Base-by-base conservation (phyloP, 2,113 vertebrate genomes). In the Pipra filicauda region DNA sequence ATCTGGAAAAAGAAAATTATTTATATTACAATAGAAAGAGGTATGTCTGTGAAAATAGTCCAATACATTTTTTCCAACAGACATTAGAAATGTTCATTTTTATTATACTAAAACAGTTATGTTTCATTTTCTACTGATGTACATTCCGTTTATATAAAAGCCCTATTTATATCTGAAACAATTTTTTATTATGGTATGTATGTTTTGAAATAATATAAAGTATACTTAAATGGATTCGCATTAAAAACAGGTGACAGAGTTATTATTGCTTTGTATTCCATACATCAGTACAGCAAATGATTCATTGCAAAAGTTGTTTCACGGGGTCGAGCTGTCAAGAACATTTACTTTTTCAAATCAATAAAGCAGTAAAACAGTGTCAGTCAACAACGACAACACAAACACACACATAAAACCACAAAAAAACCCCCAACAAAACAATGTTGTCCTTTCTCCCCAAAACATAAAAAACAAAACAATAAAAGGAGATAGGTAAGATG, bases 1-100 rank as follows among this genome's bases (percentile, higher is more conserved):
- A 96, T 98, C 98, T 98, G 97, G 35, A 98, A 97, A 3, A 81
- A 94, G 33, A 97, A 89, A 91, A 87, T 59, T 37, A 61, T 80
- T 95, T 52, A 24, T n/a, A 55, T 67, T 65, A 74, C 21, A 81
- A 39, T 37, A 22, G 3, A 79, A 88, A 46, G 9, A 83, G 4
- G 49, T 27, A 23, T 14, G 11, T 41, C 21, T 22, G 44, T 85
- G 15, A 79, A 89, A 85, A 49, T 3, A 78, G 67, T 48, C 14
- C 5, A n/a, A 23, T n/a, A 8, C 1, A 3, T 35, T 67, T 95
- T 73, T 79, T 13, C 14, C 2, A 51, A 39, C 5, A 35, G 1
- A 30, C 18, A 59, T 33, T 54, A 64, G 4, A 86, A 83, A 67
- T 37, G 1, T 33, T 35, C 0, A 3, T 46, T 79, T 88, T 62